Evolutionary conservation across 2,113 vertebrate species (phyloP), one percentile per base, ranked within the genome.

Genomic region (Jaculus jaculus): DNA sequence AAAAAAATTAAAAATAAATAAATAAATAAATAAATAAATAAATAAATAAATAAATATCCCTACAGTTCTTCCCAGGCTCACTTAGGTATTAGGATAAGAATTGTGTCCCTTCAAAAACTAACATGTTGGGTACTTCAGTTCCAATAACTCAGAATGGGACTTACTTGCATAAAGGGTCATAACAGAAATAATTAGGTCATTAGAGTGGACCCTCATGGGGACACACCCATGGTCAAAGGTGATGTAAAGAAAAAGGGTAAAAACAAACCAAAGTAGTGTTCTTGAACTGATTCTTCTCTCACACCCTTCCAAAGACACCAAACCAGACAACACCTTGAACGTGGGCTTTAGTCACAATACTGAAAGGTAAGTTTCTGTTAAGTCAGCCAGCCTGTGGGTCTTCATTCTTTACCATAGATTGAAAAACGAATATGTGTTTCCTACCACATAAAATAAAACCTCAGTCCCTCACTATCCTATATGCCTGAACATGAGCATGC

Each of bases 401-500:
- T 75, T 65, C 10, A 4, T 16, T 79, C 54, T 1, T 11, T 47
- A 47, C 8, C 42, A 26, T 30, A 80, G 12, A 12, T 9, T 54
- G 13, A 30, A 42, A 83, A 58, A 77, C 6, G 28, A 65, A 47
- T 26, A 72, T 2, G 8, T 18, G 28, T 74, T 58, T 72, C 28
- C 83, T 7, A 79, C 21, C 28, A 34, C 26, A 18, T 51, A 24
- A 3, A 71, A 63, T 51, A 60, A 86, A 94, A 32, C 34, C 28
- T 23, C 26, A 84, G 63, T 79, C 66, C 47, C 42, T 69, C 11
- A 26, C 60, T 7, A 34, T 15, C 24, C 16, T 26, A 21, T 1
- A 0, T 7, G 7, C 2, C 30, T 12, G 13, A 2, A 66, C 2
- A n/a, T 4, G 39, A 65, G n/a, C 24, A 1, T 47, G 42, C 87